Evolutionary conservation across 2,797 vertebrate species (phyloP).

Genomic region (Lepus townsendii): DNA sequence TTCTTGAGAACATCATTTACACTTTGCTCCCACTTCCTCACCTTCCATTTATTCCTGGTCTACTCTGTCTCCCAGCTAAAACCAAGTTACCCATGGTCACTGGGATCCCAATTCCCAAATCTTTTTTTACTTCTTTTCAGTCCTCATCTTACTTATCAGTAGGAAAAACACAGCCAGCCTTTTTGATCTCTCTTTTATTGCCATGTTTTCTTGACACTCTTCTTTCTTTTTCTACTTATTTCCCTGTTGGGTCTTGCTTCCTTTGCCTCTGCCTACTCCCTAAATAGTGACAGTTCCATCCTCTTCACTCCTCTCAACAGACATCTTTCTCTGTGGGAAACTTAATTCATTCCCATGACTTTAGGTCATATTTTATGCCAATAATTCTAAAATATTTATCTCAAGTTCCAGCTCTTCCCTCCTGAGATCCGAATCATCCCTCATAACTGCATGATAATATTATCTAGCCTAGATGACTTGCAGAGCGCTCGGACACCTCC

Average conservation of each 20-base stretch:
- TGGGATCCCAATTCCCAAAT: neutral
- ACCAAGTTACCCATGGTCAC: neutral
- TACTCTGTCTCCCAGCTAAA: neutral
- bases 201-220: neutral
- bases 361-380: constrained; percentile 34
- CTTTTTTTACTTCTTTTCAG: neutral
- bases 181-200: neutral
- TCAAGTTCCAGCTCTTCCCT: neutral
- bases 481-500: neutral
- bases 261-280: constrained; percentile 13
- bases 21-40: neutral
- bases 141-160: neutral
- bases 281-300: neutral
- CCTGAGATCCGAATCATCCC: neutral
- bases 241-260: constrained; percentile 16
- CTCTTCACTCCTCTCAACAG: neutral
- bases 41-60: neutral
- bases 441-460: constrained; percentile 14
- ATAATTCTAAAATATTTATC: constrained; percentile 25
- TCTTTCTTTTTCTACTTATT: neutral
- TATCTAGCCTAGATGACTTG: neutral
- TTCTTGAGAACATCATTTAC: neutral
- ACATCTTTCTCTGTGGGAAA: neutral
- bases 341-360: constrained; percentile 17
- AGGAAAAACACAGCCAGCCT: neutral